A percentile compares a stretch with the other conserved stretches of the same genome.
Evolutionary conservation across 2,888 invertebrate genomes (phyloP).

Genomic region (Ochropleura plecta): DNA sequence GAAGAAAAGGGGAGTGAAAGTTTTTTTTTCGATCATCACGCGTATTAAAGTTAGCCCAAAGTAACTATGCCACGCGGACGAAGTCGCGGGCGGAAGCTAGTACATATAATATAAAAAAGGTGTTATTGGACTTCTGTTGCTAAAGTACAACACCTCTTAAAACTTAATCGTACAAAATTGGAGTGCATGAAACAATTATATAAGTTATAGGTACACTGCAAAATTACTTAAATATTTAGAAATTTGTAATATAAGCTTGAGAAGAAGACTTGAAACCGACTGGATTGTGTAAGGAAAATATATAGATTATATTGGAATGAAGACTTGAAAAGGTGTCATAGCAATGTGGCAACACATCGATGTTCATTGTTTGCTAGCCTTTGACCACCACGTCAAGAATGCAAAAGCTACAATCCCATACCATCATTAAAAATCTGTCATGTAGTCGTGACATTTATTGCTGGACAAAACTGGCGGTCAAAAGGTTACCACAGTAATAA

Average conservation of each 20-base stretch:
- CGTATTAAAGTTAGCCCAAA: no score
- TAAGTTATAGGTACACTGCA: not conserved
- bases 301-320: conserved; percentile 9
- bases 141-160: not conserved
- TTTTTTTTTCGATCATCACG: no score
- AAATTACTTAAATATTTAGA: conserved; percentile 6
- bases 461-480: no score
- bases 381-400: no score
- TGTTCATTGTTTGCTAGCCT: not conserved
- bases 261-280: conserved; percentile 42
- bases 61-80: no score
- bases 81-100: no score
- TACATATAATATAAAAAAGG: not conserved
- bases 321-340: not conserved
- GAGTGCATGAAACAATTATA: not conserved
- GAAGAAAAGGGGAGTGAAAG: no score
- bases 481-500: no score
- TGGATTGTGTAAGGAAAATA: conserved; percentile 33
- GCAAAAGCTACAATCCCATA: no score
- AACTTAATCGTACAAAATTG: not conserved
- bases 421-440: no score
- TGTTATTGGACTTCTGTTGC: not conserved
- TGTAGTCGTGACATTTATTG: no score
- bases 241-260: conserved; percentile 8
- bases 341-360: not conserved